Evolutionary conservation across 2,797 vertebrate species (phyloP).

Genomic region (Lithobates pipiens): DNA sequence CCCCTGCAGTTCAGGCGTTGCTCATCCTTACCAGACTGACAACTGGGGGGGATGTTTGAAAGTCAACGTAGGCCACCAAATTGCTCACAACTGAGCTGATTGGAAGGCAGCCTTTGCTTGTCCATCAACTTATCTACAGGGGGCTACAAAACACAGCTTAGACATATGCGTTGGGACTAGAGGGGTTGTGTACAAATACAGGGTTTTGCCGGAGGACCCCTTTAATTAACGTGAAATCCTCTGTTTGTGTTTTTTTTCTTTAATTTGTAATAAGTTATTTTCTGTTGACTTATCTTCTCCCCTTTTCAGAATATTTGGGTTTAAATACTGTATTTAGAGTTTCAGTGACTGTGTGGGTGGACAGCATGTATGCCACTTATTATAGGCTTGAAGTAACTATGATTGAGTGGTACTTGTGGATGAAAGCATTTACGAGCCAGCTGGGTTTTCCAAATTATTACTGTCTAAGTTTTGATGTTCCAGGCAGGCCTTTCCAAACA

Average conservation of each 20-base stretch:
- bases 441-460: constrained; percentile 56
- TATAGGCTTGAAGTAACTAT: constrained; percentile 56
- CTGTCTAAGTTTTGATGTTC: constrained; percentile 50
- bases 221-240: background rate
- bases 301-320: constrained; percentile 52
- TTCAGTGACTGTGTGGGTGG: constrained; percentile 40
- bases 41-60: background rate
- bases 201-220: background rate
- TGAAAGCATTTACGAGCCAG: constrained; percentile 51
- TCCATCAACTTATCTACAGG: background rate
- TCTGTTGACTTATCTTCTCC: constrained; percentile 26
- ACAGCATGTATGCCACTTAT: constrained; percentile 50
- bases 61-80: too few species aligned
- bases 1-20: background rate
- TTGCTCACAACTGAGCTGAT: background rate
- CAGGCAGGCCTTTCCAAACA: constrained; percentile 22
- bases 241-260: constrained; percentile 13
- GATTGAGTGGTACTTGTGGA: constrained; percentile 51
- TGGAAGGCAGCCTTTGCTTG: background rate
- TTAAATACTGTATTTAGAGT: constrained; percentile 61
- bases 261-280: constrained; percentile 36
- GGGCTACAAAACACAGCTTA: background rate
- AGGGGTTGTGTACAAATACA: background rate
- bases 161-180: background rate
- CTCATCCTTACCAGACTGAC: background rate